A percentile compares a stretch with the other conserved stretches of the same genome.
Conservation (phyloP, 2,797 vertebrate genomes). For the Triplophysa bombifrons region DNA sequence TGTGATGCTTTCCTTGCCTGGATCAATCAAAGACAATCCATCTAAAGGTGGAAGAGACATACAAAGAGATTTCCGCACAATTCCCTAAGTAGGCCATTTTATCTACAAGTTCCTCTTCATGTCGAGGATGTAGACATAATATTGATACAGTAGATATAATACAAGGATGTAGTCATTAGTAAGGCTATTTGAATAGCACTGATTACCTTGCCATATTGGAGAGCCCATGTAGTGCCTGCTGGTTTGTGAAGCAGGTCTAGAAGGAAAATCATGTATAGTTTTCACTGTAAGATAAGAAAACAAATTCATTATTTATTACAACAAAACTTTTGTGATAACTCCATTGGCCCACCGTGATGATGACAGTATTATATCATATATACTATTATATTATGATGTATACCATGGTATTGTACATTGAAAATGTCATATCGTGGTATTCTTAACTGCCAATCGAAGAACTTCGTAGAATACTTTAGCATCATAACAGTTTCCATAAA, state of each 20-base stretch:
- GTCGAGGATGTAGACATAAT: neutral
- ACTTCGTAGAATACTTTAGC: too few species aligned
- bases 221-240: slow-evolving; percentile 63
- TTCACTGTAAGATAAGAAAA: slow-evolving; percentile 44
- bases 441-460: too few species aligned
- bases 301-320: neutral
- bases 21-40: neutral
- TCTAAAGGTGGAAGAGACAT: slow-evolving; percentile 1
- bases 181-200: neutral
- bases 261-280: slow-evolving; percentile 45
- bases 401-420: neutral
- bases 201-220: slow-evolving; percentile 56
- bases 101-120: neutral
- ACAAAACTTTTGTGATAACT: neutral
- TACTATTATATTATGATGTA: neutral
- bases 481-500: too few species aligned
- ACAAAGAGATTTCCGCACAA: neutral
- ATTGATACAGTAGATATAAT: slow-evolving; percentile 1
- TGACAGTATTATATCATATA: neutral
- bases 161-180: slow-evolving; percentile 9
- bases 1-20: slow-evolving; percentile 9
- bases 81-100: neutral
- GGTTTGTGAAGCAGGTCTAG: slow-evolving; percentile 56
- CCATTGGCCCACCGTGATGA: neutral
- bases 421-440: too few species aligned